These are phyloP conservation scores for Rhynchopsitta pachyrhyncha DNA, from an alignment of 2,113 vertebrate genomes.

Conservation along the genomic window DNA sequence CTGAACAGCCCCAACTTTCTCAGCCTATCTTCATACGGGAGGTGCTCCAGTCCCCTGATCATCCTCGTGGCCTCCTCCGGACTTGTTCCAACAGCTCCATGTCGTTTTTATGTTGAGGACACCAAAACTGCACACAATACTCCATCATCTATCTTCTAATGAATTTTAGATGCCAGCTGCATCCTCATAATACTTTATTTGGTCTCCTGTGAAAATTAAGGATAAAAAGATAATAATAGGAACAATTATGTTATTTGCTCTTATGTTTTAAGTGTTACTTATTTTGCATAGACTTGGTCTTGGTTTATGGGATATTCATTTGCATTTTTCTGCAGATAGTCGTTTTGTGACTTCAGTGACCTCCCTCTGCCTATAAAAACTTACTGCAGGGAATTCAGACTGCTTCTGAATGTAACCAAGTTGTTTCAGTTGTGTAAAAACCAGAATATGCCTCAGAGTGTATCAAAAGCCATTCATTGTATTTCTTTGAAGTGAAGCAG, in stretches of 20 bases:
- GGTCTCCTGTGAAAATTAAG: constrained; percentile 47
- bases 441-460: not conserved
- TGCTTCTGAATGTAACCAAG: not conserved
- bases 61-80: no score
- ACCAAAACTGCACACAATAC: no score
- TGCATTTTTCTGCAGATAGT: constrained; percentile 30
- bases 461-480: not conserved
- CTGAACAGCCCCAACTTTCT: no score
- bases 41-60: no score
- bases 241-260: constrained; percentile 42
- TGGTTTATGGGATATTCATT: constrained; percentile 45
- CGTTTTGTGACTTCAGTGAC: constrained; percentile 41
- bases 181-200: constrained; percentile 43
- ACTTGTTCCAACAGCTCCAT: no score
- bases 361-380: constrained; percentile 20
- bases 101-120: no score
- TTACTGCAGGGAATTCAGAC: constrained; percentile 8
- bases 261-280: constrained; percentile 52
- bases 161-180: constrained; percentile 43
- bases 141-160: not conserved
- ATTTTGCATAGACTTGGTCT: constrained; percentile 37
- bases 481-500: constrained; percentile 7
- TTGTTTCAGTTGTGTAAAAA: not conserved
- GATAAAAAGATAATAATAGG: constrained; percentile 44
- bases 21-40: no score